Evolutionary conservation across 2,113 vertebrate species (phyloP).

Genomic region (Perca flavescens): DNA sequence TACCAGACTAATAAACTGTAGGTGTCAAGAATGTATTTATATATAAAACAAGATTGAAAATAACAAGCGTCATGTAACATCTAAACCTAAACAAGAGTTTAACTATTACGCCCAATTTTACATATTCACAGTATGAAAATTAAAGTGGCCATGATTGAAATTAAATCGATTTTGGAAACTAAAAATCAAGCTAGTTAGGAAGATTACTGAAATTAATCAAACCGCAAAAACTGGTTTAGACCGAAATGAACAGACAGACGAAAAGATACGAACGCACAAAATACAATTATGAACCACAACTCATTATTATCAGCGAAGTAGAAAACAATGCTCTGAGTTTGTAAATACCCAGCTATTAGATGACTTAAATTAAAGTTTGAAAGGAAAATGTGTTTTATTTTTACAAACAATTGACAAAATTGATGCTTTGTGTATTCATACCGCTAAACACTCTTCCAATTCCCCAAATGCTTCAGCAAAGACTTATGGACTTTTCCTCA

Average conservation of each 20-base stretch:
- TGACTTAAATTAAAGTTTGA: neutral
- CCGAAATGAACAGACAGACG: accelerated
- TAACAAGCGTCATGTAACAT: too few relatives aligned
- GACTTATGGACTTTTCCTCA: conserved; percentile 47
- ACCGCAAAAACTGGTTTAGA: neutral
- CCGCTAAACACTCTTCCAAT: conserved; percentile 13
- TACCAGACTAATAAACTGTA: too few relatives aligned
- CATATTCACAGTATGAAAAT: too few relatives aligned
- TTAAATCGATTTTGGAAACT: neutral
- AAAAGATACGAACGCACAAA: neutral
- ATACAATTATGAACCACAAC: neutral
- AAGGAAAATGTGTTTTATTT: neutral
- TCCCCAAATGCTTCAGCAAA: conserved; percentile 53
- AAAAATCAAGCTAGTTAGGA: too few relatives aligned
- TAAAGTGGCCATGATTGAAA: too few relatives aligned
- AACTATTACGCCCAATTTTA: too few relatives aligned
- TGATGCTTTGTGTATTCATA: neutral
- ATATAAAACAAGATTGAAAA: too few relatives aligned
- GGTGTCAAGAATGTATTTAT: neutral
- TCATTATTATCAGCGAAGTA: neutral
- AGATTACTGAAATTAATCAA: accelerated
- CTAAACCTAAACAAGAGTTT: too few relatives aligned
- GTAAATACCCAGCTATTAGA: neutral
- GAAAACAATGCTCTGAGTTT: neutral
- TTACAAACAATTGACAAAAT: neutral